Base-by-base conservation (phyloP, 92 coral and sea anemone species). In the Virgularia gustaviana region DNA sequence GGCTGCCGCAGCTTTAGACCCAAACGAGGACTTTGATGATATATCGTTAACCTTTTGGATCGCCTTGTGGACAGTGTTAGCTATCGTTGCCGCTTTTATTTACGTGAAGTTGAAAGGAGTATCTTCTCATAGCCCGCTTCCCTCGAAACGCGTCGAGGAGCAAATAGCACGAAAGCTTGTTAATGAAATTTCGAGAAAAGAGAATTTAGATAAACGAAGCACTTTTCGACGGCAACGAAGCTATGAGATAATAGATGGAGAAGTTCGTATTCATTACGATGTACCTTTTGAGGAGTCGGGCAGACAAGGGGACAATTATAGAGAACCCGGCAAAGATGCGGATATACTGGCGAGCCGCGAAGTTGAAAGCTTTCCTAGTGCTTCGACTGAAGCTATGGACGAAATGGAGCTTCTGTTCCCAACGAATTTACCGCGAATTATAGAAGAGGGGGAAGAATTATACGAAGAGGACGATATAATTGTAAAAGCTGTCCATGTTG, bases 321-420 rank as follows among this genome's bases (percentile, higher is more conserved):
- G 3, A 55, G 12, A 55, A 55, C 49, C 32, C 27, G 1, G 39
- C 39, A 30, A 35, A 36, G 18, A 51, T 22, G 5, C 32, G n/a
- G 28, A 52, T 22, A 52, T 68, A 51, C 28, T 71, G 57, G 18
- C 67, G 42, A 22, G 19, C 37, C 34, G 78, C 70, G 70, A 80
- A 57, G 42, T 41, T 55, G 70, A 73, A 35, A 33, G 42, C 27
- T 70, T 72, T 31, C 85, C 79, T 0, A 35, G 31, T 73, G 78
- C 88, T 29, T 81, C 92, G 57, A 87, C 76, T 28, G n/a, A n/a
- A n/a, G 86, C 96, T 16, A 83, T 92, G 89, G 98, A 92, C 49
- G 95, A 92, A 60, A 86, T 89, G 86, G 89, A 87, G 57, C 63
- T 89, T 28, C 76, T 92, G 56, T 89, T 89, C 49, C 98, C 98